Conservation (phyloP, 2,797 vertebrate genomes). For the Nyctibius grandis region DNA sequence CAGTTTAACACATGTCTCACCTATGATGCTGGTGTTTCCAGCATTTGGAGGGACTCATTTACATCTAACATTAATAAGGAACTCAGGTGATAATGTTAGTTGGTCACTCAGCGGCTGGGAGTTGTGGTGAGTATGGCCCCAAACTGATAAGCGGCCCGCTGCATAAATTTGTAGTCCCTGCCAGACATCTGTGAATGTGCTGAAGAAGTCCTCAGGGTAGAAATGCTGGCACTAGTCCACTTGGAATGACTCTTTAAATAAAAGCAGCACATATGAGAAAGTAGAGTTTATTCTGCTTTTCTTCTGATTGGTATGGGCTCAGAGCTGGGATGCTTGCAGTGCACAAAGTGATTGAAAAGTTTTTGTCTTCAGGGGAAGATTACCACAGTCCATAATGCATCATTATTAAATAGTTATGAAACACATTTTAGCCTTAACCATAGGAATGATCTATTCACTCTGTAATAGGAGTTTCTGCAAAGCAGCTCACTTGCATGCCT, state of each 20-base stretch:
- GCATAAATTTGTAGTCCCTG: conserved; percentile 14
- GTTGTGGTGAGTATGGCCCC: background rate
- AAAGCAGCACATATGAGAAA: conserved; percentile 29
- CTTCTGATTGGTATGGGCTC: conserved; percentile 34
- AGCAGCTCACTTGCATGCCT: background rate
- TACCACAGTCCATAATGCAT: background rate
- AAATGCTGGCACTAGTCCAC: conserved; percentile 47
- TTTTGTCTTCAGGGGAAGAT: conserved; percentile 26
- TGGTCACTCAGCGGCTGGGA: background rate
- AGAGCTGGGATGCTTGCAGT: conserved; percentile 3
- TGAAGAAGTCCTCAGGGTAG: conserved; percentile 44
- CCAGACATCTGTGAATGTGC: conserved; percentile 60
- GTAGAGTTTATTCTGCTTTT: conserved; percentile 27
- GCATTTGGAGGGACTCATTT: background rate
- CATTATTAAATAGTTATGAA: conserved; percentile 8
- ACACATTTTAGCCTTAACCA: background rate
- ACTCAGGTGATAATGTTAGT: background rate
- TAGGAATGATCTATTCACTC: background rate
- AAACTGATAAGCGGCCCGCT: background rate
- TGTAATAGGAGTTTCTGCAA: background rate
- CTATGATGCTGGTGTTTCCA: background rate
- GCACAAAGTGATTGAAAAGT: conserved; percentile 23
- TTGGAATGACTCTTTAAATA: conserved; percentile 52
- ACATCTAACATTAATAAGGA: background rate
- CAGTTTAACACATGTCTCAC: background rate